Percentiles rank a stretch among this genome's conserved stretches.
phyloP scores from a whole-genome alignment of 2,113 vertebrate species.

The Scolopax mira region DNA sequence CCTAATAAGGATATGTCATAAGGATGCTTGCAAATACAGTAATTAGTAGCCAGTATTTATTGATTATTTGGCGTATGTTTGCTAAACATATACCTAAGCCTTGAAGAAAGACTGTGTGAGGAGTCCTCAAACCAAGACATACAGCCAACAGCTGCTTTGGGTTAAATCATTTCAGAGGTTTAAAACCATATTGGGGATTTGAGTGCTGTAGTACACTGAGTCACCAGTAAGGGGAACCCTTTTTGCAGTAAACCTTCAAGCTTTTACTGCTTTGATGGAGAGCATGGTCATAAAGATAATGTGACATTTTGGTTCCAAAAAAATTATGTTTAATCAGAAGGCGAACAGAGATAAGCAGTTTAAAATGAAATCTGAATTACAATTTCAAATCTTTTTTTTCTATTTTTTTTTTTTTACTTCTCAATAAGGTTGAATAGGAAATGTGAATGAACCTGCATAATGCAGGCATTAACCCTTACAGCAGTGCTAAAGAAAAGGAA shows the following conservation, averaged over 20 bases:
- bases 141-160: conserved; percentile 8
- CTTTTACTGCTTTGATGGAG: conserved; percentile 52
- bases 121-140: background rate
- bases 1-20: background rate
- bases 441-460: conserved; percentile 26
- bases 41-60: conserved; percentile 3
- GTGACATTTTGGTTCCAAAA: conserved; percentile 68
- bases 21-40: background rate
- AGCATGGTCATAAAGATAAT: conserved; percentile 61
- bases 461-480: conserved; percentile 53
- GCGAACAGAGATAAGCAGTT: conserved; percentile 66
- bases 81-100: background rate
- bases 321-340: conserved; percentile 73
- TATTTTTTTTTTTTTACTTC: background rate
- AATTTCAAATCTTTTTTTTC: conserved; percentile 10
- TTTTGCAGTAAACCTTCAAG: conserved; percentile 67
- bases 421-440: conserved; percentile 46
- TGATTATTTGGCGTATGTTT: background rate
- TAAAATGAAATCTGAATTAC: conserved; percentile 72
- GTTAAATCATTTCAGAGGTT: background rate
- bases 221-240: conserved; percentile 73
- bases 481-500: background rate
- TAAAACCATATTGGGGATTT: background rate
- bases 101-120: background rate
- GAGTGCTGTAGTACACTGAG: conserved; percentile 32